These are phyloP conservation scores for Bergia puertoricense DNA, from an alignment of 92 coral and sea anemone species.

Conservation along the genomic window DNA sequence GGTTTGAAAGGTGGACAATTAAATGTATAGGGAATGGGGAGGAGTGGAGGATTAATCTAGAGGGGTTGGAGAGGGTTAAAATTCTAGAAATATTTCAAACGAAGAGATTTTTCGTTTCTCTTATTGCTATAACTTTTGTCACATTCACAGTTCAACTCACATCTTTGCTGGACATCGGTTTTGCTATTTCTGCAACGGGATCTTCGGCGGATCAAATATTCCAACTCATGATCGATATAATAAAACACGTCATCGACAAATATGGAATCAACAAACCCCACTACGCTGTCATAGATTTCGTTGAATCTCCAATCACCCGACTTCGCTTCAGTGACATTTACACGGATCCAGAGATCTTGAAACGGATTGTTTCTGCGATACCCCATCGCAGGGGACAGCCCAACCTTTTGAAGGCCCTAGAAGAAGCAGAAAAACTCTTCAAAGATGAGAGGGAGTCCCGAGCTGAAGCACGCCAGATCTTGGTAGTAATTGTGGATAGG, in stretches of 20 bases:
- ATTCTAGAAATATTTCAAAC: too few relatives aligned
- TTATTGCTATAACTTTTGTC: background rate
- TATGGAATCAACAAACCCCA: constrained; percentile 70
- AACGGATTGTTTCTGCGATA: constrained; percentile 52
- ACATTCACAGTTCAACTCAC: constrained; percentile 15
- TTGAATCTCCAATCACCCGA: constrained; percentile 60
- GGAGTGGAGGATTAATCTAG: too few relatives aligned
- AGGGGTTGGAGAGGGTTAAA: background rate
- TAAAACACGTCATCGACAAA: constrained; percentile 60
- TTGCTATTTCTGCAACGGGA: constrained; percentile 57
- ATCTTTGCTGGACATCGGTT: constrained; percentile 48
- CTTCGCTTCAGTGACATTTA: constrained; percentile 67
- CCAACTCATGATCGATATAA: constrained; percentile 37
- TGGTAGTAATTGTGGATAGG: constrained; percentile 74
- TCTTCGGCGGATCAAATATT: constrained; percentile 36
- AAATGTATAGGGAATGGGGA: too few relatives aligned
- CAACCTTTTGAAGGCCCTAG: constrained; percentile 61
- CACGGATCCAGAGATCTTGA: constrained; percentile 64
- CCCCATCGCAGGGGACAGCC: constrained; percentile 65
- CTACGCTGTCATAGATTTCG: constrained; percentile 81
- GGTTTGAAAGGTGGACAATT: too few relatives aligned
- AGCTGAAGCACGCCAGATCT: constrained; percentile 69
- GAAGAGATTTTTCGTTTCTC: background rate
- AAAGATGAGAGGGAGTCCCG: constrained; percentile 59
- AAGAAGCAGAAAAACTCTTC: constrained; percentile 66